Evolutionary conservation across 2,797 vertebrate species (phyloP).

Genomic region (Anguilla megastoma): DNA sequence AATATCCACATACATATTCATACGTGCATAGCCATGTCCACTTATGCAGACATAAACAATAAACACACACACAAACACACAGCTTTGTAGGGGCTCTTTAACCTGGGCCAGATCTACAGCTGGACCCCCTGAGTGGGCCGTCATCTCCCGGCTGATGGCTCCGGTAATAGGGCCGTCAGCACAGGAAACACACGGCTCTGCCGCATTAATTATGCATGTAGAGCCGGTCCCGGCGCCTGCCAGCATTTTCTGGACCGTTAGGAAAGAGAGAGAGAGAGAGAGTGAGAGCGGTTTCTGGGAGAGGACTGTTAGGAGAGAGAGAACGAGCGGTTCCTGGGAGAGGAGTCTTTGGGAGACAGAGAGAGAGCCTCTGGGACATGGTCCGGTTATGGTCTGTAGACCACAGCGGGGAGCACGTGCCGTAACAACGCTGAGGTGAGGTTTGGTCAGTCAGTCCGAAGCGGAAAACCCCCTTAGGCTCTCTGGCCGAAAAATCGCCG

Average conservation of each 20-base stretch:
- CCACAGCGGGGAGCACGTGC: background rate
- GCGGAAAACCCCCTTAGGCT: no score
- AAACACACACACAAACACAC: background rate
- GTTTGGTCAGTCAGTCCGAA: background rate
- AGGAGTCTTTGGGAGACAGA: background rate
- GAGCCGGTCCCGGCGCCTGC: slow-evolving; percentile 31
- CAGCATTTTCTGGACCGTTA: slow-evolving; percentile 27
- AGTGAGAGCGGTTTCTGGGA: slow-evolving; percentile 25
- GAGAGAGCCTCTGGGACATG: background rate
- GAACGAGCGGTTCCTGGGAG: slow-evolving; percentile 20
- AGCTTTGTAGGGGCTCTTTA: slow-evolving; percentile 23
- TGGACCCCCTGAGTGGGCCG: slow-evolving; percentile 56
- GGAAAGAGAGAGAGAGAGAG: no score
- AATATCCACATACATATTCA: background rate
- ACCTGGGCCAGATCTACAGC: background rate
- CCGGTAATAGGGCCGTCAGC: slow-evolving; percentile 62
- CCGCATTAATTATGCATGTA: slow-evolving; percentile 75
- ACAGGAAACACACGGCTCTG: background rate
- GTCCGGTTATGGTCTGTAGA: background rate
- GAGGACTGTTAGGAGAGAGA: background rate
- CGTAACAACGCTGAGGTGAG: background rate
- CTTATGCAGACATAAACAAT: background rate
- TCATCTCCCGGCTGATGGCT: slow-evolving; percentile 58
- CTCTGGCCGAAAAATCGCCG: background rate
- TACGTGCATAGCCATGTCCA: background rate